Evolutionary conservation across 1,140 invertebrate genomes (phyloP).

Genomic region (Triops longicaudatus): DNA sequence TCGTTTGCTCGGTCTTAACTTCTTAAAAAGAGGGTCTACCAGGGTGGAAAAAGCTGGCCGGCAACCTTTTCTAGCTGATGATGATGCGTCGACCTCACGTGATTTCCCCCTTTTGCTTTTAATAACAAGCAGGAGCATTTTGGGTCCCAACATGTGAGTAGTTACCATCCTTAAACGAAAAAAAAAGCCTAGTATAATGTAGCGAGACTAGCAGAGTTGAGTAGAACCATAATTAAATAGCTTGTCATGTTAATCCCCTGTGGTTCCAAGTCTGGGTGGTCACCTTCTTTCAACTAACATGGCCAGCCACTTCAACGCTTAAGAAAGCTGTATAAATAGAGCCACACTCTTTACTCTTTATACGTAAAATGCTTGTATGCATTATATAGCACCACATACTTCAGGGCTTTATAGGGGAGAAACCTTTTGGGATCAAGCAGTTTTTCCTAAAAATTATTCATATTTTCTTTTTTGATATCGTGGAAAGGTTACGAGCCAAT

Average conservation of each 20-base stretch:
- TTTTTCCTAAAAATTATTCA: neutral
- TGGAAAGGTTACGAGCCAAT: neutral
- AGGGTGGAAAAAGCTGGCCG: neutral
- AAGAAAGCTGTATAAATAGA: neutral
- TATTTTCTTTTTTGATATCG: neutral
- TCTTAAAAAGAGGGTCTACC: neutral
- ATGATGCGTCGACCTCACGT: slow-evolving; percentile 1
- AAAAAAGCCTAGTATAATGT: too few relatives aligned
- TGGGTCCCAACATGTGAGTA: neutral
- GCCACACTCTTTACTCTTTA: neutral
- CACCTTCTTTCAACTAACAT: neutral
- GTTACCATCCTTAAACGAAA: neutral
- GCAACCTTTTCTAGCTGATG: neutral
- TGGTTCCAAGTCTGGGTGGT: slow-evolving; percentile 6
- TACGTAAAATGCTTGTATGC: neutral
- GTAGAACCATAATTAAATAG: slow-evolving; percentile 15
- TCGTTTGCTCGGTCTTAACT: neutral
- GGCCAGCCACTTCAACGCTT: slow-evolving; percentile 13
- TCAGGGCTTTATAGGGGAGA: too few relatives aligned
- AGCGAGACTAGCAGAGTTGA: neutral
- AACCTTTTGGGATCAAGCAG: too few relatives aligned
- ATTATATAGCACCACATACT: too few relatives aligned
- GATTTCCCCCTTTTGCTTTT: neutral
- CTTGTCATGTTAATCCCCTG: slow-evolving; percentile 14
- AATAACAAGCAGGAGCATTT: neutral